Base-by-base conservation (phyloP, 2,888 invertebrate genomes). In the Tetheella fluctuosa region DNA sequence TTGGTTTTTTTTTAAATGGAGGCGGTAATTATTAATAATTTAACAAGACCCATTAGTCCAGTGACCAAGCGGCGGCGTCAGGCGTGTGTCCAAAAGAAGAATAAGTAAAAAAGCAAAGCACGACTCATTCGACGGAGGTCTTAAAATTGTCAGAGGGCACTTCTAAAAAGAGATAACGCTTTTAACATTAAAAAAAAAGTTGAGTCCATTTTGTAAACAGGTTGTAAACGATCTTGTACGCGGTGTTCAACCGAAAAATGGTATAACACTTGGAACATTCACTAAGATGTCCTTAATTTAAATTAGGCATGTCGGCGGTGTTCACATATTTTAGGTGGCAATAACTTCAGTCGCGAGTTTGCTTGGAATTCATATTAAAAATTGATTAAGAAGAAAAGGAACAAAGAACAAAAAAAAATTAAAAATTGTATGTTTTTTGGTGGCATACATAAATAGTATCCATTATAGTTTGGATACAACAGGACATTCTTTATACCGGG, bases 91-190 rank as follows among this genome's bases (percentile, higher is more conserved):
- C 73, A 69, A 20, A n/a, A 59, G 59, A 63, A 66, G 23, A 72
- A 71, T 75, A 75, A 80, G 80, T 74, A 73, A 79, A 77, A 73
- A 77, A 78, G 76, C 79, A 76, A 74, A 71, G 74, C 72, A 71
- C 68, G 65, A 71, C 70, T 70, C 76, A 80, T 78, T 79, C 79
- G 73, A 75, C 74, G 73, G 76, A 73, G 79, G 83, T 86, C 77
- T 89, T 89, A 87, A 88, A 86, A 84, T 84, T 86, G 86, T 87
- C 85, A 82, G 84, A 81, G 81, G 76, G 83, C 80, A 85, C 86
- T 86, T 84, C 82, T 85, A 84, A 86, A 88, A 84, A 79, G 79
- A 85, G 89, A 89, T 89, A 90, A 89, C 79, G 80, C 73, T 80
- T 79, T 80, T 78, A 80, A 85, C 81, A 82, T 80, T 77, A 82